Evolutionary conservation across 2,113 vertebrate species (phyloP), one percentile per base, ranked within the genome.

Genomic region (Lasiurus borealis): DNA sequence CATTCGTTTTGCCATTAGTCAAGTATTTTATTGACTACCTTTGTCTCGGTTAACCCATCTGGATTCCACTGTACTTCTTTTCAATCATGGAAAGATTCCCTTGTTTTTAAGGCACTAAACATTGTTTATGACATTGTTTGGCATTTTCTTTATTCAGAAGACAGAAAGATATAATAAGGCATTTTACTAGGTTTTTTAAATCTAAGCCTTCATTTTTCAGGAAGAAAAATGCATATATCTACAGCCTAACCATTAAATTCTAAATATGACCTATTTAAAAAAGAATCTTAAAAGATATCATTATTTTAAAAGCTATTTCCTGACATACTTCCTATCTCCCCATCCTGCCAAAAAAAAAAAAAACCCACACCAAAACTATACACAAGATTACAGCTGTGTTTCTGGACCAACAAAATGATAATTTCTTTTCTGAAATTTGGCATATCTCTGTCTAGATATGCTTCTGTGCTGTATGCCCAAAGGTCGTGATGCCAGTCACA

Each of bases 271-370:
- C 29, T 16, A 73, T 36, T 85, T 82, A 82, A 82, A 25, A 82
- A 19, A 66, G 13, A 68, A 68, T 66, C n/a, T 68, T 68, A n/a
- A 8, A 68, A 64, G 10, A 57, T 64, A 89, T 46, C 27, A 68
- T 80, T 62, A 92, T 93, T 93, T 77, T 64, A 83, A 90, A 95
- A 54, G 14, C 3, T 18, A 76, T 72, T 82, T 93, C 52, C 93
- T 82, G 62, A 36, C 19, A 54, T 88, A 46, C 44, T 88, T 81
- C 48, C 44, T 21, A 73, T 34, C 29, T 71, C 1, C 1, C 8
- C 2, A 5, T 21, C 18, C 15, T n/a, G 8, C 5, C 16, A 52
- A 34, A 64, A 80, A 6, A 66, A 16, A 64, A 44, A 21, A 76
- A 23, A 62, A 4, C 14, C 14, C 52, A 2, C 3, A 19, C 19